Evolutionary conservation across 2,888 invertebrate genomes (phyloP).

Genomic region (Stenchaetothrips biformis): DNA sequence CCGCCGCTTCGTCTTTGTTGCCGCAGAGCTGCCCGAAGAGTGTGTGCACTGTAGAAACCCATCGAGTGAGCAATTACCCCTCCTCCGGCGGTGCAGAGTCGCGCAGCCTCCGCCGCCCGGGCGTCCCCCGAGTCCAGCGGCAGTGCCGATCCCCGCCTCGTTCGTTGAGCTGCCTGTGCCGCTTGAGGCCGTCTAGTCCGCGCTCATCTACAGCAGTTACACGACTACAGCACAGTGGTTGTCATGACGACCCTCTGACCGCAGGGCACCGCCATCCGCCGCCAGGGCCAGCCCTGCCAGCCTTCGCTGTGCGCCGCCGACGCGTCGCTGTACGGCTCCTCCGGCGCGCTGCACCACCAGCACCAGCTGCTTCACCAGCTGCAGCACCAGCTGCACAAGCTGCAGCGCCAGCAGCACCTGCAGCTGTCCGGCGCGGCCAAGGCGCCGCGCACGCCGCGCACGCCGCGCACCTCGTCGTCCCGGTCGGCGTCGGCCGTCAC

Average conservation of each 20-base stretch:
- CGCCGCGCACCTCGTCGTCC: too few relatives aligned
- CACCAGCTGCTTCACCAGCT: slow-evolving; percentile 14
- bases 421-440: neutral
- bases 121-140: too few relatives aligned
- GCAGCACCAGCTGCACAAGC: slow-evolving; percentile 24
- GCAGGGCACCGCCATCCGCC: neutral
- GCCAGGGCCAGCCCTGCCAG: neutral
- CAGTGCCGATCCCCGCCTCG: too few relatives aligned
- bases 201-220: too few relatives aligned
- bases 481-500: neutral
- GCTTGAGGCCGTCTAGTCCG: too few relatives aligned
- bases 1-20: too few relatives aligned
- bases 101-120: too few relatives aligned
- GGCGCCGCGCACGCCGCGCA: neutral
- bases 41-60: too few relatives aligned
- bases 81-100: too few relatives aligned
- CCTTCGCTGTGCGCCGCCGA: slow-evolving; percentile 10
- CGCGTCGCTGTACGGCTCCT: slow-evolving; percentile 1
- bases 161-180: too few relatives aligned
- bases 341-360: slow-evolving; percentile 7
- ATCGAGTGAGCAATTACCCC: too few relatives aligned
- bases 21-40: too few relatives aligned
- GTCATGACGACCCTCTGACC: neutral
- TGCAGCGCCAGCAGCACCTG: neutral
- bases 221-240: neutral